phyloP scores from a whole-genome alignment of 2,797 vertebrate species.

The Allobates femoralis region DNA sequence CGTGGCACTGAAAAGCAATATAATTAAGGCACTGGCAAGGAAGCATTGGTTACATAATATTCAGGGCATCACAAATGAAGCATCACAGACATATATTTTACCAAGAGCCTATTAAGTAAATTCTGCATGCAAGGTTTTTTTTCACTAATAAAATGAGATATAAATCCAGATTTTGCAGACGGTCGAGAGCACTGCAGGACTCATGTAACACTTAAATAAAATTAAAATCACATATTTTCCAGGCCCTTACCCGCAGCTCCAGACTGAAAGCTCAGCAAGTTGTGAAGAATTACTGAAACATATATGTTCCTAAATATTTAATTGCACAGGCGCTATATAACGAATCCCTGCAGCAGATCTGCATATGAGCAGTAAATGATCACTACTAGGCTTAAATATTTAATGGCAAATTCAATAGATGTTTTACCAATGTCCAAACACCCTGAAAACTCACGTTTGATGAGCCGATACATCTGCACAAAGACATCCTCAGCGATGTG shows the following conservation, averaged over 20 bases:
- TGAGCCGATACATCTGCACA: background rate
- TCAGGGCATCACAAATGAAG: background rate
- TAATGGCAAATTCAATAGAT: background rate
- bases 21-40: no score
- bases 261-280: constrained; percentile 8
- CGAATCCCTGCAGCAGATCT: constrained; percentile 20
- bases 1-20: no score
- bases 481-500: background rate
- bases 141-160: background rate
- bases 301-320: constrained; percentile 10
- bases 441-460: background rate
- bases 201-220: background rate
- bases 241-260: background rate
- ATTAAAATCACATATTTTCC: constrained; percentile 26
- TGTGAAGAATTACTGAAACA: background rate
- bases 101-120: background rate
- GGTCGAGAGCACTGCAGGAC: background rate
- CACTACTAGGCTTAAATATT: background rate
- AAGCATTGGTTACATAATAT: background rate
- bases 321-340: background rate
- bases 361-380: background rate
- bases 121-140: background rate
- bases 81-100: background rate
- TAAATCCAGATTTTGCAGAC: background rate
- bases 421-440: background rate